Evolutionary conservation across 2,888 invertebrate species (phyloP), one percentile per base, ranked within the genome.

Genomic region (Heteropelma amictum): DNA sequence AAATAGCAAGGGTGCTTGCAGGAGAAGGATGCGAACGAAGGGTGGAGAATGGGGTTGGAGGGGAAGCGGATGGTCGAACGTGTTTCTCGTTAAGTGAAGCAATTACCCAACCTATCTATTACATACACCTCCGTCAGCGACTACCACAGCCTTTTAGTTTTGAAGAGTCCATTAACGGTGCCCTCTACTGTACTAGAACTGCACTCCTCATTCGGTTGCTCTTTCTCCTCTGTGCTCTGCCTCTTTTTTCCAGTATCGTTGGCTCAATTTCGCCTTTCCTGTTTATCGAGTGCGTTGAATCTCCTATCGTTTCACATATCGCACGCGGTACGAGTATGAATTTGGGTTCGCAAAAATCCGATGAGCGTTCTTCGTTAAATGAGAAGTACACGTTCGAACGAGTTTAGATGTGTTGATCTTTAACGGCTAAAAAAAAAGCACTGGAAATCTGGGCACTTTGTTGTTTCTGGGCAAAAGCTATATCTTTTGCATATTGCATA

Each of bases 21-120:
- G 33, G 58, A 54, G 64, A 33, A 23, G 35, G 45, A 30, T 23
- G 17, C 33, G 53, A 49, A 60, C 12, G 40, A 19, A 30, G 45
- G 26, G 56, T 14, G 28, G 65, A 23, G 38, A n/a, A n/a, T n/a
- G n/a, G n/a, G n/a, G n/a, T n/a, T n/a, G n/a, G 28, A 30, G 38
- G 21, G 21, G 17, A 51, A 47, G 72, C 58, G 54, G 67, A 67
- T 68, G 77, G 72, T 78, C 72, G 75, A 79, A 79, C 79, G 88
- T 88, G 88, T 88, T 88, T 88, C 86, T 86, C 87, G 87, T 87
- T 87, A 88, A 88, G 87, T 88, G 87, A 88, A 86, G 88, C 88
- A 88, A 88, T 88, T 88, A 88, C 84, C 82, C 84, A 83, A 85
- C 86, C 85, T 87, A 87, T 88, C 88, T 86, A 84, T 87, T 87